Conservation (phyloP, 2,888 invertebrate genomes). For the Keiferia lycopersicella region DNA sequence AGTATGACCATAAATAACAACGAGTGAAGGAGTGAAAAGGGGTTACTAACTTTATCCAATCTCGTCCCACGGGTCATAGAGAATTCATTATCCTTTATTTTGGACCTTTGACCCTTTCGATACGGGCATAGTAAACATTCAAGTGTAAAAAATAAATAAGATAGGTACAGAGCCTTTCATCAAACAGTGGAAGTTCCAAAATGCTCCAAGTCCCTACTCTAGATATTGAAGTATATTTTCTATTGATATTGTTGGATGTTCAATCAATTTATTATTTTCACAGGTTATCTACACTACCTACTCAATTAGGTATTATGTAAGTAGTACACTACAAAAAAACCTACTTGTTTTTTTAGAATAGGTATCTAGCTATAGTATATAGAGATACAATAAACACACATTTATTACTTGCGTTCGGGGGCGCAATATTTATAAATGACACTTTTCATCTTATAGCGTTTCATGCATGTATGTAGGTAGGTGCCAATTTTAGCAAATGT, state of each 20-base stretch:
- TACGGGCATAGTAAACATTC: constrained; percentile 26
- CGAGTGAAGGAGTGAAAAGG: constrained; percentile 36
- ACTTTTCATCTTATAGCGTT: too few relatives aligned
- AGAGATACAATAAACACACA: too few relatives aligned
- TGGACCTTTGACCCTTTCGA: constrained; percentile 36
- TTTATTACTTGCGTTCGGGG: too few relatives aligned
- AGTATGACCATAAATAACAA: constrained; percentile 35
- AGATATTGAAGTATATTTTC: not conserved
- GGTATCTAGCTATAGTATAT: too few relatives aligned
- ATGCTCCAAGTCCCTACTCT: not conserved
- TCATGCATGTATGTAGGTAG: too few relatives aligned
- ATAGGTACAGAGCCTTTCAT: constrained; percentile 17
- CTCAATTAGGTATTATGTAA: too few relatives aligned
- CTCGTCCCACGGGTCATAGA: constrained; percentile 42
- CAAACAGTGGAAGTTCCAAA: not conserved
- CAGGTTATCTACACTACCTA: too few relatives aligned
- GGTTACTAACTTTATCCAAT: constrained; percentile 34
- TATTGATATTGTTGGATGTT: not conserved
- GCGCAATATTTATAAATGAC: too few relatives aligned
- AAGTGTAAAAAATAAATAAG: constrained; percentile 23
- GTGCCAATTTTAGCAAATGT: too few relatives aligned
- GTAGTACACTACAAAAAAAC: too few relatives aligned
- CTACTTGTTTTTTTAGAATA: too few relatives aligned
- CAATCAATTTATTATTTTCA: too few relatives aligned
- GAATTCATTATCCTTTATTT: constrained; percentile 52